Conservation (phyloP, 2,113 vertebrate genomes). For the Pampusana beccarii region DNA sequence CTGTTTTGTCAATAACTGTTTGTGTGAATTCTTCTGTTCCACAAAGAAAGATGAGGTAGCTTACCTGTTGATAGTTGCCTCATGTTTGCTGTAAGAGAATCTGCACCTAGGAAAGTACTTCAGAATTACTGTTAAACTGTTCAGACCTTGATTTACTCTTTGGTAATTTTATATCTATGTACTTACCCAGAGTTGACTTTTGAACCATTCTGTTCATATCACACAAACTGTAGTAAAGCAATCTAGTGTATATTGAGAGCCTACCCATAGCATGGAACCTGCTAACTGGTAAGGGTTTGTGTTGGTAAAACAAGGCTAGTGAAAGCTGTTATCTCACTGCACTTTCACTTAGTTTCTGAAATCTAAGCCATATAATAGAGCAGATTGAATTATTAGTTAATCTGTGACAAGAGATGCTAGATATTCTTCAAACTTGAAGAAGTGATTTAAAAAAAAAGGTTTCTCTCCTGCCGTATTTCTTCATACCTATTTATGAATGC, state of each 20-base stretch:
- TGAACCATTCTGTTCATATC: not conserved
- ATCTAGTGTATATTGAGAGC: not conserved
- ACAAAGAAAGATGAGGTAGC: not conserved
- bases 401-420: not conserved
- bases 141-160: not conserved
- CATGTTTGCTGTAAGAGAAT: not conserved
- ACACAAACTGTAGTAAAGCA: not conserved
- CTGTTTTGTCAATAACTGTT: not conserved
- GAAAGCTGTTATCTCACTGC: not conserved
- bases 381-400: not conserved
- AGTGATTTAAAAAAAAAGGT: not conserved
- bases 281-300: not conserved
- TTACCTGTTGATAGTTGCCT: not conserved
- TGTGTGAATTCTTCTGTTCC: not conserved
- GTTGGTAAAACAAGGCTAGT: not conserved
- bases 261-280: not conserved
- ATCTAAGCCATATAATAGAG: not conserved
- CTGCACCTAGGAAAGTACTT: not conserved
- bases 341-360: not conserved
- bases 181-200: not conserved
- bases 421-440: not conserved
- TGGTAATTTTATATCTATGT: not conserved
- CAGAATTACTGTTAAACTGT: not conserved
- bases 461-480: not conserved
- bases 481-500: not conserved